Evolutionary conservation across 2,113 vertebrate genomes (phyloP), one percentile per base, ranked within the genome.

Genomic region (Urocynchramus pylzowi): DNA sequence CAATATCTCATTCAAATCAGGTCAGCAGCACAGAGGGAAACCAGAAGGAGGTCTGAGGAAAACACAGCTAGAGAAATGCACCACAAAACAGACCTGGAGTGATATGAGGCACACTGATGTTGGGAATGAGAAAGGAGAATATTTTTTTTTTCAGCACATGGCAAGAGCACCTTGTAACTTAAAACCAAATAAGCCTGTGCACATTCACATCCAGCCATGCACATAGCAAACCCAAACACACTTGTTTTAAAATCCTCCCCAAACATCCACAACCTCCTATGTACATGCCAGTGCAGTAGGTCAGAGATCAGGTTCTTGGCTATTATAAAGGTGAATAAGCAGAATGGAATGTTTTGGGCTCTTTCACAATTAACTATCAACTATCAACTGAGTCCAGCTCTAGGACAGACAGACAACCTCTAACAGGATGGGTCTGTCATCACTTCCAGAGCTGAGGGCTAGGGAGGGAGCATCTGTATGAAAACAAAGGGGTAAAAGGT

Each of bases 1-100:
- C 93, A 94, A 90, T 96, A 92, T 93, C 96, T 97, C 95, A 95
- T 44, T 63, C 92, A 90, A 96, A 96, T 96, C 84, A 97, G 96
- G 96, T 96, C 96, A 96, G 92, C 93, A 93, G 80, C 69, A 90
- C 41, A 65, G 80, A 89, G 89, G 41, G 57, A 92, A 95, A 89
- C 45, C 59, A 76, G 84, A 56, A 87, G 54, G 77, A 89, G n/a
- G 23, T 86, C 76, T 84, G 76, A 74, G 56, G 87, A 70, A 37
- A 84, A 44, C 42, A 56, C 22, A 50, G 31, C 56, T 28, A 63
- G 42, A 70, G 26, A 77, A 88, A 82, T 24, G 65, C 77, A 84
- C 61, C 70, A 42, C 1, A 9, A 75, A 59, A 57, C 30, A 15
- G 11, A 82, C 22, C 52, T 73, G 33, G 50, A 70, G 67, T 21